Base-by-base conservation (phyloP, 2,797 vertebrate genomes). In the Tympanoctomys barrerae region DNA sequence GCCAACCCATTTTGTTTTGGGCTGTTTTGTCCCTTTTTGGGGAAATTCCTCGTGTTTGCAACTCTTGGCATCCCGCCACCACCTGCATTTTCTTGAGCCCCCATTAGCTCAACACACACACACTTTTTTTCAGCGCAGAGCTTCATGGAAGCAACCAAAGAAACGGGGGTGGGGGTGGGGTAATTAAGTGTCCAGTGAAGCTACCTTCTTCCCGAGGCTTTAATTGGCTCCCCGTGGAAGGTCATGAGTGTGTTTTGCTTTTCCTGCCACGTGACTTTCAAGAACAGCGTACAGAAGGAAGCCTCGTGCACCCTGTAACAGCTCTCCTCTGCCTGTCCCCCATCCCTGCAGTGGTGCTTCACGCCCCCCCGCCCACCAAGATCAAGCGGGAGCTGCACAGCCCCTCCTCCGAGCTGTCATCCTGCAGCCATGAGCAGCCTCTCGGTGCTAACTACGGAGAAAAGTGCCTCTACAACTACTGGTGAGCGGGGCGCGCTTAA, bases 381-480 rank as follows among this genome's bases (percentile, higher is more conserved):
- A 99, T 99, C 99, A 99, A 99, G 97, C 98, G 99, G 84, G 99
- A 99, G 98, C 98, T 99, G 95, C 98, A 98, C 97, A 99, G 99
- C 97, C 99, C 99, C 39, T 99, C 99, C 97, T 99, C 99, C 7
- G 99, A 99, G 97, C 98, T 99, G 95, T 99, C 99, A 0, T 99
- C 99, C 97, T 99, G 99, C 97, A 99, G 99, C 98, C 99, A 99
- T 14, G 99, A 99, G 98, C 98, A 99, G 98, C 99, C 99, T 98
- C 99, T 99, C 79, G 98, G 98, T 94, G 99, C 99, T 98, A 98
- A 98, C 98, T 99, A 99, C 81, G 99, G 99, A 99, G 99, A 99
- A 98, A 99, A 99, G 99, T 99, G 99, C 99, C 99, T 99, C 99
- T 99, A 99, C 99, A 99, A 99, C 98, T 99, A 99, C 99, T 99